Conservation (phyloP, 1,140 invertebrate species). For the Planococcus citri region DNA sequence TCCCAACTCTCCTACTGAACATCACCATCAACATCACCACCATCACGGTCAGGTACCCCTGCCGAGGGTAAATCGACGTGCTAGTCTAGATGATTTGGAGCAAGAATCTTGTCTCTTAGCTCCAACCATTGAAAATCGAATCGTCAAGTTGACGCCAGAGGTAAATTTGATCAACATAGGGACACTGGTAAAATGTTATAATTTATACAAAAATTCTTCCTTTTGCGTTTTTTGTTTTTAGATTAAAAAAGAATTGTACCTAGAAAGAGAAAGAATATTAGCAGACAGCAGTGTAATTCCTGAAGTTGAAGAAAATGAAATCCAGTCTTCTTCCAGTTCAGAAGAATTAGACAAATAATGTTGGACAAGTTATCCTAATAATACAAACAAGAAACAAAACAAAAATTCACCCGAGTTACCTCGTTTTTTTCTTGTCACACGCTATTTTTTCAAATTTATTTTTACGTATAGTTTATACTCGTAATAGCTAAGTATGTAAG, state of each 20-base stretch:
- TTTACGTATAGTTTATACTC: too few relatives aligned
- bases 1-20: constrained; percentile 26
- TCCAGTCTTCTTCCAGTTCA: constrained; percentile 14
- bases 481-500: too few relatives aligned
- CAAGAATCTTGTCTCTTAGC: constrained; percentile 59
- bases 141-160: constrained; percentile 55
- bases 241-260: constrained; percentile 41
- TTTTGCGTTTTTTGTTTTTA: constrained; percentile 27
- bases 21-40: constrained; percentile 23
- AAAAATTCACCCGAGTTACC: too few relatives aligned
- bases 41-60: constrained; percentile 27
- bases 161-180: neutral
- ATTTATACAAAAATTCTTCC: neutral
- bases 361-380: neutral
- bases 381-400: too few relatives aligned
- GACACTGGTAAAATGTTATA: constrained; percentile 14
- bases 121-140: constrained; percentile 60
- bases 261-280: constrained; percentile 42
- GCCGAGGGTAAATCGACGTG: constrained; percentile 46
- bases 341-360: neutral
- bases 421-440: too few relatives aligned
- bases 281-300: constrained; percentile 43
- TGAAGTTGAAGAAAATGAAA: constrained; percentile 37
- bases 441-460: too few relatives aligned
- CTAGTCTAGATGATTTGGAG: constrained; percentile 62